Evolutionary conservation across 2,888 invertebrate species (phyloP), one percentile per base, ranked within the genome.

Genomic region (Phyto melanocephala): DNA sequence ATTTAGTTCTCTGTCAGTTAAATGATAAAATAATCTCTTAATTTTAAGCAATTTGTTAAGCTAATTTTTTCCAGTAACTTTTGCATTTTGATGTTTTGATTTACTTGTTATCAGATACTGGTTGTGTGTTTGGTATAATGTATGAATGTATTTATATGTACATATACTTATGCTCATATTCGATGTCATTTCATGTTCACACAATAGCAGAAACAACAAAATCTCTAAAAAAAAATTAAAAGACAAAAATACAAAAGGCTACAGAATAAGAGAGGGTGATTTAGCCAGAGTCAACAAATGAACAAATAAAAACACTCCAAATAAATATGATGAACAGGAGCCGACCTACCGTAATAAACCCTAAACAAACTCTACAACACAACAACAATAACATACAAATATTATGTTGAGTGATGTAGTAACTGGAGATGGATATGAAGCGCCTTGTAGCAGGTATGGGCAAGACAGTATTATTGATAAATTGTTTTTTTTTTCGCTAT

Each of bases 321-420:
- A n/a, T n/a, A n/a, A n/a, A 63, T 63, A 47, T 65, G 50, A 74
- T 35, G 47, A 86, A 87, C 86, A 87, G 37, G 37, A 67, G 86
- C 86, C 85, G 88, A 88, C 89, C 89, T 89, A 86, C 88, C 88
- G 77, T 87, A 89, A 89, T 87, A 88, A 88, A 88, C 87, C 86
- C 86, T 85, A 81, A 85, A 77, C 81, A 80, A 75, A 79, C 76
- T 76, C 79, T 76, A 70, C 52, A 78, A 37, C 22, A 72, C 65
- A 68, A 78, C 71, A 80, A 50, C 45, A 45, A 15, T 2, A 40
- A 13, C 40, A 40, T 13, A 40, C 40, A 5, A 17, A 1, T 17
- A 45, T 45, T n/a, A n/a, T n/a, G n/a, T n/a, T n/a, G n/a, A n/a
- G n/a, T n/a, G n/a, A n/a, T n/a, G n/a, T n/a, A n/a, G n/a, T n/a